Base-by-base conservation (phyloP, 1,140 invertebrate species). In the Aleiodes sp. region DNA sequence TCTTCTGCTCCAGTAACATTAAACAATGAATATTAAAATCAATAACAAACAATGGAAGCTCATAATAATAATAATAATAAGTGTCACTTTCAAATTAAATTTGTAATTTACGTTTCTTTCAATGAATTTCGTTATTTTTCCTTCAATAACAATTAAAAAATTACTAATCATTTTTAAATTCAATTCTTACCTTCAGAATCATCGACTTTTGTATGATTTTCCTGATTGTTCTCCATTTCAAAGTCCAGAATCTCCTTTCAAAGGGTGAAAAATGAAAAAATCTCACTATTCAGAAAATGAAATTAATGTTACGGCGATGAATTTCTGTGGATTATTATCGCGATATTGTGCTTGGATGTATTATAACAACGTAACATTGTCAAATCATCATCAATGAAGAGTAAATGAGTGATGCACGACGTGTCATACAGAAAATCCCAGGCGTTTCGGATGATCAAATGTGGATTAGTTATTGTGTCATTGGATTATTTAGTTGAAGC, bases 1-100 rank as follows among this genome's bases (percentile, higher is more conserved):
- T 82, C 84, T 1, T 59, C 56, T 59, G 56, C 9, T 43, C n/a
- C 4, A 24, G 3, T 24, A 52, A 21, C 12, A 24, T 52, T 31
- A 12, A 14, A 59, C 6, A 59, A 29, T 29, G 2, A 14, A 52
- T 33, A 4, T 4, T 4, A 4, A 4, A 33, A 33, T 33, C 9
- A 33, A 33, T 33, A 33, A 33, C 9, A 33, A 4, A 4, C 31
- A 33, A 33, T 33, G 31, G 31, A 43, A n/a, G n/a, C n/a, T n/a
- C n/a, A n/a, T n/a, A n/a, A n/a, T n/a, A n/a, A n/a, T n/a, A n/a
- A n/a, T n/a, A n/a, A n/a, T n/a, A 9, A 9, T 52, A 52, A 52
- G 3, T 52, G 39, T n/a, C 14, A n/a, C 3, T 41, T 35, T 35
- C 10, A 35, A 41, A 41, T 41, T n/a, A 41, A n/a, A n/a, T n/a